Base-by-base conservation (phyloP, 2,797 vertebrate genomes). In the Acipenser ruthenus region DNA sequence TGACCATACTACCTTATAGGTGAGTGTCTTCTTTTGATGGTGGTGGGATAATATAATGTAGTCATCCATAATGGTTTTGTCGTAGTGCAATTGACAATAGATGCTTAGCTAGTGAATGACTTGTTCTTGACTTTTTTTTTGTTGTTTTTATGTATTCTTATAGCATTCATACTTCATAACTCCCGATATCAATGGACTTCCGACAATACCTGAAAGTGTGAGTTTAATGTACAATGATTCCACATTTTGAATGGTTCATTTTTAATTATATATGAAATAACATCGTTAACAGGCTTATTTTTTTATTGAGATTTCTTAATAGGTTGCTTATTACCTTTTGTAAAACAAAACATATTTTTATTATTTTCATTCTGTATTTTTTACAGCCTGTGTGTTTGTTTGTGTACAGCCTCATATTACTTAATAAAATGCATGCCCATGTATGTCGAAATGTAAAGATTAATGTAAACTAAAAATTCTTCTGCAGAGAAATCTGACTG, bases 131-230 rank as follows among this genome's bases (percentile, higher is more conserved):
- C 84, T 37, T 37, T 37, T 83, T 83, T 84, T 82, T 62, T 82
- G 81, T 80, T 76, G 64, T 74, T 80, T 68, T 78, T 75, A 78
- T 64, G 78, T 59, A 12, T 78, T 59, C 15, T 65, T 60, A 6
- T 78, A 98, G 96, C 94, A 97, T 84, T 95, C 92, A 18, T 96
- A 90, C 88, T 99, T 99, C 91, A 93, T 99, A 83, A 92, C 93
- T 80, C 96, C 96, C 75, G 95, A 98, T 87, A 72, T 91, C 82
- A 93, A 91, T 84, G 93, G 94, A 88, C 93, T 98, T 76, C 96
- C 96, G 78, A 97, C 96, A 63, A 96, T 99, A 82, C 96, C 96
- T 60, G 96, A 99, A 91, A 98, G 90, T 72, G 96, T 99, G 84
- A 95, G 96, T 97, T 86, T 84, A 68, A 69, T 78, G 70, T 72